Percentiles rank a stretch among this genome's conserved stretches.
phyloP scores from a whole-genome alignment of 2,797 vertebrate species.

The Gallinago stenura region DNA sequence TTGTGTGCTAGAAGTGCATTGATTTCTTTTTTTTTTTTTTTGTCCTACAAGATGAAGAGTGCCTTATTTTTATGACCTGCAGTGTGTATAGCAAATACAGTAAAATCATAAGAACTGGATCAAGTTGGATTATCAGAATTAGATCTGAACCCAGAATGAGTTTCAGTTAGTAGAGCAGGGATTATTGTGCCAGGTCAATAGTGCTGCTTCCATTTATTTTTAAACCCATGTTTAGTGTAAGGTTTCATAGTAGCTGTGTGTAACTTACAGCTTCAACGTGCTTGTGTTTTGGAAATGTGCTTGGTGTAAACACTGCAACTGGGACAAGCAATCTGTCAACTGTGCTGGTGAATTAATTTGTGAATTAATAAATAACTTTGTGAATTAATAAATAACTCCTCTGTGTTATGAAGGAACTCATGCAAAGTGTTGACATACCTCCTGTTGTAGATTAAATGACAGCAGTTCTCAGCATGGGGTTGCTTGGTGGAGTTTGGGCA shows the following conservation, averaged over 20 bases:
- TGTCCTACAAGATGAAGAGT: neutral
- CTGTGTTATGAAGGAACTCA: neutral
- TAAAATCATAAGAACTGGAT: neutral
- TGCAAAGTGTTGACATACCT: neutral
- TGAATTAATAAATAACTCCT: neutral
- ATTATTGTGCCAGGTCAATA: neutral
- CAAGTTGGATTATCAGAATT: neutral
- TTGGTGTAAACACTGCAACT: neutral
- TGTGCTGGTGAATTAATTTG: neutral
- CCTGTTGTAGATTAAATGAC: neutral
- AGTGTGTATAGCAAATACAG: neutral
- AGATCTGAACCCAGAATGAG: neutral
- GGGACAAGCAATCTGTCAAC: neutral
- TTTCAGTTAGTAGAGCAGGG: neutral
- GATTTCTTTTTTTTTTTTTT: neutral
- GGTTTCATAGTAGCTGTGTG: neutral
- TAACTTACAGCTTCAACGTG: neutral
- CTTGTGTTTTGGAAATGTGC: neutral
- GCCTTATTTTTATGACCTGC: neutral
- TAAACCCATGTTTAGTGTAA: neutral
- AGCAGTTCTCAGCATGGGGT: rapidly evolving
- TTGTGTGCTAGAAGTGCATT: neutral
- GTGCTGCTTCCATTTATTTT: neutral
- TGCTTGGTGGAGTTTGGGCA: neutral
- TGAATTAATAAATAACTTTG: neutral